Evolutionary conservation across 1,140 invertebrate species (phyloP), one percentile per base, ranked within the genome.

Genomic region (Meloidogyne hapla): DNA sequence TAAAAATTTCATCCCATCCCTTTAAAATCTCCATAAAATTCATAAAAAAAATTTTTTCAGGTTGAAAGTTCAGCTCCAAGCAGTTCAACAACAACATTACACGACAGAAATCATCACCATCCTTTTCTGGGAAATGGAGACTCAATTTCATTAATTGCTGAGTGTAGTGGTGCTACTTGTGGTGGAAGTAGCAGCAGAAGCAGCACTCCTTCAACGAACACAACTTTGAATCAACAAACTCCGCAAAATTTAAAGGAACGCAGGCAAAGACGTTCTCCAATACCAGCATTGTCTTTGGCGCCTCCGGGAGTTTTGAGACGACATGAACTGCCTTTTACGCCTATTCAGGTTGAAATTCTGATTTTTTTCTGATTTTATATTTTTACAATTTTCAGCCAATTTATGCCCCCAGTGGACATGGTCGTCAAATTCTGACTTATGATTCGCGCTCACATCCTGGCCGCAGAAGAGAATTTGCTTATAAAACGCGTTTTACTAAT

Each of bases 381-480:
- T 42, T 40, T 8, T 56, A 2, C 4, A n/a, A n/a, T 56, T n/a
- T 56, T 56, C 61, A 81, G 23, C 81, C 81, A 26, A 67, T 76
- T 18, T 84, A 82, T 65, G 79, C 79, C 3, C 82, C 82, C 1
- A 80, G 77, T 33, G 81, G 81, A 21, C 83, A 83, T 74, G 82
- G 82, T 38, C 74, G 82, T 4, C 80, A 85, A 69, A 83, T 83
- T 80, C 65, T 83, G n/a, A 85, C 85, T 70, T 83, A 83, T 67
- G 82, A 83, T 38, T 83, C 81, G 15, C 48, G 81, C 13, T 77
- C 80, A 3, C 67, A 83, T 56, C 84, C 84, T 12, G 82, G 82
- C 1, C 75, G 81, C 63, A 68, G 82, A 21, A 38, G 82, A n/a
- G 82, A 83, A 76, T 83, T 83, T 66, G 84, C 84, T 1, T 83